Evolutionary conservation across 2,113 vertebrate genomes (phyloP), one percentile per base, ranked within the genome.

Genomic region (Malurus alboscapulatus): DNA sequence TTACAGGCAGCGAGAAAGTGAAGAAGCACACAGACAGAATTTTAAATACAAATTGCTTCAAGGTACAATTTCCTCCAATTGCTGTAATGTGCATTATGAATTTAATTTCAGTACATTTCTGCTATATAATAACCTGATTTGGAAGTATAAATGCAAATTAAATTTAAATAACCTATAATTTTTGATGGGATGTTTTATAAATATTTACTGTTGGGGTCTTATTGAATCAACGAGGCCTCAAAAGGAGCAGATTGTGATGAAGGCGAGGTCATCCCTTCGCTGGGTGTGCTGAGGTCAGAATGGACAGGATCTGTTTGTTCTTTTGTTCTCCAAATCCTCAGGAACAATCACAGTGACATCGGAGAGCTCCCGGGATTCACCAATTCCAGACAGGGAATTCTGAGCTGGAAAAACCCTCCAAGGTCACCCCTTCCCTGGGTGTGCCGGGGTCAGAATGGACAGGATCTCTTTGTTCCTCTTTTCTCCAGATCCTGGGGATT

Each of bases 81-180:
- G 94, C 92, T 95, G 88, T 96, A 95, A 95, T 95, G 92, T 75
- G 77, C 87, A 93, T 96, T 97, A 97, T 95, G 95, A 94, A 96
- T 97, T 97, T 96, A 97, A 97, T 97, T 97, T 95, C 84, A 66
- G 90, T 88, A 81, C 51, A 90, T 97, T 95, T 94, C 87, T 85
- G 54, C 86, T 67, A 85, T 95, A 96, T 95, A 96, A 96, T 96
- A 97, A 96, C 81, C 87, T 65, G 93, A 95, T 96, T 93, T 96
- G 92, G 88, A 95, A 95, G 85, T 83, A 94, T 84, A 95, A 95
- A 94, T 91, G 84, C 68, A 95, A 96, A 97, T 97, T 96, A 96
- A 89, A 95, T 96, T 94, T 92, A 94, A 96, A 95, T 94, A 96
- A 91, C 86, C 78, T 87, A 45, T 96, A 95, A 92, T 96, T 94